Percentiles rank a stretch among this genome's conserved stretches.
Conservation (phyloP, 2,888 invertebrate genomes). For the Enchytraeus crypticus region DNA sequence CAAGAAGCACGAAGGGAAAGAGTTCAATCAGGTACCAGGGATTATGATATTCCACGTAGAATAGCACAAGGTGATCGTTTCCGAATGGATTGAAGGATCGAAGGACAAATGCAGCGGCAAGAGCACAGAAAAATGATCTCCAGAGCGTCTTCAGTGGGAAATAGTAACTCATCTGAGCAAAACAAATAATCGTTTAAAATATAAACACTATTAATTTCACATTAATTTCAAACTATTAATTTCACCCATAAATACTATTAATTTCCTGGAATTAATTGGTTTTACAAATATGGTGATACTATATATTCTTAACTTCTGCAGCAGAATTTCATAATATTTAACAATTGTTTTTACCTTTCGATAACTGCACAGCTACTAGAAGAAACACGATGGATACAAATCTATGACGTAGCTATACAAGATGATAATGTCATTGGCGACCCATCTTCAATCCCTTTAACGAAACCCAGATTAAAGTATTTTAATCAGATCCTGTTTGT, state of each 20-base stretch:
- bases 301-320: neutral
- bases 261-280: too few relatives aligned
- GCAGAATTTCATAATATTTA: neutral
- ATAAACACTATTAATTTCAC: too few relatives aligned
- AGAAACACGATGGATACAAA: neutral
- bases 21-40: constrained; percentile 98
- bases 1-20: constrained; percentile 90
- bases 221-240: too few relatives aligned
- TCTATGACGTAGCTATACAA: neutral
- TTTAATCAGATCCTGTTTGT: too few relatives aligned
- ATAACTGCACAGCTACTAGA: neutral
- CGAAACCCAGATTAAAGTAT: too few relatives aligned
- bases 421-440: too few relatives aligned
- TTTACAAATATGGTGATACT: too few relatives aligned
- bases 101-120: constrained; percentile 97
- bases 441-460: too few relatives aligned
- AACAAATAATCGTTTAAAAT: too few relatives aligned
- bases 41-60: constrained; percentile 88
- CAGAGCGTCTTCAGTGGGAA: constrained; percentile 97
- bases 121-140: constrained; percentile 97
- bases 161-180: constrained; percentile 82
- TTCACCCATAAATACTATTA: too few relatives aligned
- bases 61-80: constrained; percentile 93
- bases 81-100: constrained; percentile 99
- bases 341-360: neutral